Evolutionary conservation across 2,113 vertebrate species (phyloP), one percentile per base, ranked within the genome.

Genomic region (Leucoraja erinaceus): DNA sequence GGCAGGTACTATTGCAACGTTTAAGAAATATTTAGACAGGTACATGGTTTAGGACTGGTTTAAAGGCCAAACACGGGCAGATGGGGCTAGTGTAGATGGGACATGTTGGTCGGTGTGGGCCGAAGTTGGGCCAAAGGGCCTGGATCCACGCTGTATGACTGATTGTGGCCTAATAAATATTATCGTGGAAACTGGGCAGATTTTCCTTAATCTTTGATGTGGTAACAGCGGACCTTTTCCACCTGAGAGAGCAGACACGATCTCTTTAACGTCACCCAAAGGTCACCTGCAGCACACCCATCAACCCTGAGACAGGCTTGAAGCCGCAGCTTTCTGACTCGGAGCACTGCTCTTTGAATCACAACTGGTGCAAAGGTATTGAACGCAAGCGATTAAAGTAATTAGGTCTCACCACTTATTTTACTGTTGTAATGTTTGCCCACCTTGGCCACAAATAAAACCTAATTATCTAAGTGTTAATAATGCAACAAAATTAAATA

Each of bases 371-470:
- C 59, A 88, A 88, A 88, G 28, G 31, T 5, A 12, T 31, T 5
- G 6, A 31, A 63, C 63, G 61, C 16, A 66, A 63, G 28, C 18
- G 33, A 72, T 54, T 70, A 47, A 38, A 18, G 22, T 25, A 72
- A 74, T 91, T 47, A 28, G 10, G 54, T 72, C 33, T 25, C 33
- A 72, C 0, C 54, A 22, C 25, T 33, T 91, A 72, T 90, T 31
- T 54, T 47, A 47, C 66, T 91, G 33, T 54, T 33, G 63, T 63
- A 72, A 91, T 10, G 38, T 54, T 90, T 38, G 33, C 31, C 88
- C 86, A 90, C 33, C 63, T 90, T 90, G 31, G 78, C 18, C 33
- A 81, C 33, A 54, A 81, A 81, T 81, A 63, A 88, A 88, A 33
- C 12, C 16, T 61, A 63, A 88, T 31, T 72, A 47, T 47, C 9